phyloP scores from a whole-genome alignment of 2,113 vertebrate genomes.

The Epinephelus lanceolatus region DNA sequence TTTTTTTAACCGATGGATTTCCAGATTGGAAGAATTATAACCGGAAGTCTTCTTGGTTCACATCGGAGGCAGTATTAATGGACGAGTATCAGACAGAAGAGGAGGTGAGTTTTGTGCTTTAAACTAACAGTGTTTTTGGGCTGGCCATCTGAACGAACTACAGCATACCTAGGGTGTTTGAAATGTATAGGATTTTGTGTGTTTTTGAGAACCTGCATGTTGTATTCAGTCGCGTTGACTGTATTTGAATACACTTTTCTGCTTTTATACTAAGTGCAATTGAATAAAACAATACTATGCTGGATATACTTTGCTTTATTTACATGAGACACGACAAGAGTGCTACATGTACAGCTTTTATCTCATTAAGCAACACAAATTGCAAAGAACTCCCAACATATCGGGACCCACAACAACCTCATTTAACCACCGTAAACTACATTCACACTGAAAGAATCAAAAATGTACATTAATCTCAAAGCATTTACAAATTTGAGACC shows the following conservation, averaged over 20 bases:
- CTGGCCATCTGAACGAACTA: constrained; percentile 86
- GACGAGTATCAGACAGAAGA: constrained; percentile 59
- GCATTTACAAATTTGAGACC: constrained; percentile 38
- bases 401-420: constrained; percentile 10
- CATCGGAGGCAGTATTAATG: constrained; percentile 16
- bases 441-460: constrained; percentile 38
- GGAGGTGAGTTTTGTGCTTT: constrained; percentile 40
- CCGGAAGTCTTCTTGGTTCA: constrained; percentile 25
- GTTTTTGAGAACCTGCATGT: constrained; percentile 13
- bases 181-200: neutral
- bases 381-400: constrained; percentile 25
- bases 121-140: constrained; percentile 87
- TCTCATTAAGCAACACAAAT: constrained; percentile 45
- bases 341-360: constrained; percentile 52
- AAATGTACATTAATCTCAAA: constrained; percentile 39
- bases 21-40: constrained; percentile 2
- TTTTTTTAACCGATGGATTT: too few relatives aligned
- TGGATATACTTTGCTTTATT: constrained; percentile 69
- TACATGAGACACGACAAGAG: constrained; percentile 54
- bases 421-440: constrained; percentile 36
- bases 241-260: constrained; percentile 28
- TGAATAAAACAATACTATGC: constrained; percentile 25
- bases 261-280: neutral
- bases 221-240: constrained; percentile 4
- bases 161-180: neutral